Percentiles rank a stretch among this genome's conserved stretches.
Evolutionary conservation across 2,888 invertebrate genomes (phyloP).

Genomic region (Julus scandinavius): DNA sequence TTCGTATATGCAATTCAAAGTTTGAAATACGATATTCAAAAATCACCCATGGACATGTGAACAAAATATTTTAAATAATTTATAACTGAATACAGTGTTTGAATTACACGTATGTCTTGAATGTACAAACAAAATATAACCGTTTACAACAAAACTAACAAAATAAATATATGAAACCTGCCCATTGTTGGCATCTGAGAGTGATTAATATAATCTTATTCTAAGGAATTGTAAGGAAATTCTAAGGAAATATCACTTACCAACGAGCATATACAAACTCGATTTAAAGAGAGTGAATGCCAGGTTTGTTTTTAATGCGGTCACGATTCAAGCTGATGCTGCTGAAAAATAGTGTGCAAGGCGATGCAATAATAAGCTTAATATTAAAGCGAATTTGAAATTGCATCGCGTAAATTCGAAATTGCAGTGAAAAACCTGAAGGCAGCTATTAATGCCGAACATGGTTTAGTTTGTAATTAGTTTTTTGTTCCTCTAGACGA

Average conservation of each 20-base stretch:
- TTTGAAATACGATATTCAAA: neutral
- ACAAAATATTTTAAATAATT: neutral
- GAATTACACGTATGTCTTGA: neutral
- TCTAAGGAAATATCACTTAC: neutral
- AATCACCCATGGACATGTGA: neutral
- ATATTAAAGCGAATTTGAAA: conserved; percentile 2
- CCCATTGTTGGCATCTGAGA: no score
- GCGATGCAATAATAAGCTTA: neutral
- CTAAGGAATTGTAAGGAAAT: no score
- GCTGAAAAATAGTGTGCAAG: neutral
- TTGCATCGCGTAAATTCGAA: neutral
- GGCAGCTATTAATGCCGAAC: neutral
- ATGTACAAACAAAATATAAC: no score
- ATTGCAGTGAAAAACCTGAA: neutral
- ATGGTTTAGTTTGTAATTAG: conserved; percentile 6
- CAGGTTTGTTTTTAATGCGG: neutral
- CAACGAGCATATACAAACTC: neutral
- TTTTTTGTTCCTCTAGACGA: conserved; percentile 43
- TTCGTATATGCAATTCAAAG: neutral
- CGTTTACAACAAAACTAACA: no score
- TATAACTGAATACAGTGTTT: no score
- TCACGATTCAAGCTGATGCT: neutral
- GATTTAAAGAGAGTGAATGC: neutral
- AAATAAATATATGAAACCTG: no score
- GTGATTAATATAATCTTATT: no score